Evolutionary conservation across 2,888 invertebrate species (phyloP).

Genomic region (Chromoteleia sp.): DNA sequence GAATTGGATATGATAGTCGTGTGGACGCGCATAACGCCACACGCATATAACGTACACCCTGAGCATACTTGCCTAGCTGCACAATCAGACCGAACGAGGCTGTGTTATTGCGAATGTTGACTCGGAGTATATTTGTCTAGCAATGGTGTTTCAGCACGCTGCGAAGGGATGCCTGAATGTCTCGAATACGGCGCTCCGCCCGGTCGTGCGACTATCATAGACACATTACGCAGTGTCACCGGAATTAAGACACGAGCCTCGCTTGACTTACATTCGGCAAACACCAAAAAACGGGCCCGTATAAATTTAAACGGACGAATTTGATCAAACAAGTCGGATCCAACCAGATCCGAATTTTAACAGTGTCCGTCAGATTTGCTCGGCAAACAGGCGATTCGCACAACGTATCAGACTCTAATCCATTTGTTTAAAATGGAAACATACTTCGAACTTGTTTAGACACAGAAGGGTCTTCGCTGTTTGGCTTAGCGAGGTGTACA

Average conservation of each 20-base stretch:
- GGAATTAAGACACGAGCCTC: conserved; percentile 59
- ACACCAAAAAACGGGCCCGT: conserved; percentile 44
- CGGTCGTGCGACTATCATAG: conserved; percentile 76
- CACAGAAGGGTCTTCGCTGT: conserved; percentile 47
- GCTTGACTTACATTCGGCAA: conserved; percentile 52
- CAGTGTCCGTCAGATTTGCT: conserved; percentile 49
- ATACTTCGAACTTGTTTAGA: conserved; percentile 58
- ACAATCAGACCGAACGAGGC: conserved; percentile 71
- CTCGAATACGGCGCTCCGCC: conserved; percentile 73
- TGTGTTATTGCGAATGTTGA: conserved; percentile 78
- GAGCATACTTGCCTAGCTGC: conserved; percentile 70
- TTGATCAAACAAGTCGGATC: conserved; percentile 49
- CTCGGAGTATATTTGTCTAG: conserved; percentile 83
- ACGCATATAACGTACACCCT: conserved; percentile 66
- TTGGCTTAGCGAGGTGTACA: conserved; percentile 48
- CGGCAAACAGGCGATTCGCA: conserved; percentile 53
- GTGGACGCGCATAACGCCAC: conserved; percentile 67
- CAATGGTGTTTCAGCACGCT: conserved; percentile 76
- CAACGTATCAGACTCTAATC: conserved; percentile 39
- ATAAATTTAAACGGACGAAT: conserved; percentile 36
- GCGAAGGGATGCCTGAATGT: conserved; percentile 70
- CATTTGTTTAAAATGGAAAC: conserved; percentile 59
- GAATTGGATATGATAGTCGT: conserved; percentile 67
- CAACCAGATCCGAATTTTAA: conserved; percentile 47
- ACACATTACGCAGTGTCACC: conserved; percentile 73